Base-by-base conservation (phyloP, 2,888 invertebrate genomes). In the Aproaerema taeniolella region DNA sequence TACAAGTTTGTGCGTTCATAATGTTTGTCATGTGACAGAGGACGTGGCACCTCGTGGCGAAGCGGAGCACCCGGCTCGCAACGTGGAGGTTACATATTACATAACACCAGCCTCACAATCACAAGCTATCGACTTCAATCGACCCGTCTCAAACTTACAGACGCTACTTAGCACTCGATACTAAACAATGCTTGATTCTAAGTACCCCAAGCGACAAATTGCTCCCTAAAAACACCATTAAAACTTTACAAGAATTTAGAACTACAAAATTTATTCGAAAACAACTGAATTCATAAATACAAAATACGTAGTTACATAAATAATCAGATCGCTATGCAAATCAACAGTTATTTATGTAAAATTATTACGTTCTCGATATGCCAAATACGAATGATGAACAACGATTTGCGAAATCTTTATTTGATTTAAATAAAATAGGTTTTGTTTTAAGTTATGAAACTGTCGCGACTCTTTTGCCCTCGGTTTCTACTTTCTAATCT, bases 401-500 rank as follows among this genome's bases (percentile, higher is more conserved):
- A 26, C 35, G 28, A 35, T 40, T 39, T 39, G 16, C 31, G n/a
- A 20, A 25, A 39, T 46, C 12, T 43, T 51, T 30, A 36, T 46
- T 43, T 29, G 41, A 11, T 11, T 9, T 35, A 25, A n/a, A 20
- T 20, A 6, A n/a, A 6, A 8, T 20, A 20, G 4, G 8, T 20
- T 31, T 15, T 31, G 30, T 28, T 45, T 42, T 46, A 47, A 45
- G 47, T 43, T 50, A 51, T 46, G 43, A 47, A 59, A 52, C 54
- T 61, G 58, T 61, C 56, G 52, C 49, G 46, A 57, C 47, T 57
- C 58, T 58, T 52, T 51, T 59, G 64, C 66, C 69, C 66, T 68
- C 55, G 54, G 59, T 76, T 76, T 78, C 76, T 67, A 76, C 82
- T 82, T 83, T 82, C 82, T 81, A 82, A 76, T 76, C 20, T 20